Percentiles rank a stretch among this genome's conserved stretches.
These are phyloP conservation scores for Adineta ricciae DNA, from an alignment of 2,888 invertebrate species.

Conservation along the genomic window DNA sequence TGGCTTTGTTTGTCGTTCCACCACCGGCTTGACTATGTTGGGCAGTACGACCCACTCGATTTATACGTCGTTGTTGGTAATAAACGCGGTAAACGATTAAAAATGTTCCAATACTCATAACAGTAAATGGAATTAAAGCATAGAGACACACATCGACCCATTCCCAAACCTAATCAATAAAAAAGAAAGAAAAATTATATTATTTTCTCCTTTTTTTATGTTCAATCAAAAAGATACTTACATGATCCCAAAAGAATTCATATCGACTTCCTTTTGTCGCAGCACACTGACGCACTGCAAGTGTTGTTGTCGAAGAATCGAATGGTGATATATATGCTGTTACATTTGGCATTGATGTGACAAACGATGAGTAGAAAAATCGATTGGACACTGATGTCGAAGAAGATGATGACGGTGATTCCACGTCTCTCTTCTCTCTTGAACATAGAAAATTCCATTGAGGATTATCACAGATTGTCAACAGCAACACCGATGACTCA, in stretches of 20 bases:
- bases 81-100: slow-evolving; percentile 28
- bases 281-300: not conserved
- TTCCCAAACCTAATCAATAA: slow-evolving; percentile 1
- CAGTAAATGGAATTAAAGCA: slow-evolving; percentile 29
- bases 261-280: slow-evolving; percentile 23
- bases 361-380: slow-evolving; percentile 1
- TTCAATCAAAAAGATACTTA: not conserved
- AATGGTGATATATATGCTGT: not conserved
- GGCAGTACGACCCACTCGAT: not conserved
- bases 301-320: not conserved
- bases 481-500: not conserved
- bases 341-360: not conserved
- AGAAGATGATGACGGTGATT: not conserved
- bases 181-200: not conserved
- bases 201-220: not conserved
- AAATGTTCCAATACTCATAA: slow-evolving; percentile 30
- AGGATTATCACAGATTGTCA: not conserved
- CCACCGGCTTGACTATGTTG: not conserved
- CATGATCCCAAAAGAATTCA: slow-evolving; percentile 29
- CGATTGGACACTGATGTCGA: not conserved
- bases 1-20: slow-evolving; percentile 21
- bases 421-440: not conserved
- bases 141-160: slow-evolving; percentile 30
- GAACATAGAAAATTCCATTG: not conserved
- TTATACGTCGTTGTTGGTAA: not conserved